Evolutionary conservation across 2,113 vertebrate genomes (phyloP).

Genomic region (Neolamprologus sp.): DNA sequence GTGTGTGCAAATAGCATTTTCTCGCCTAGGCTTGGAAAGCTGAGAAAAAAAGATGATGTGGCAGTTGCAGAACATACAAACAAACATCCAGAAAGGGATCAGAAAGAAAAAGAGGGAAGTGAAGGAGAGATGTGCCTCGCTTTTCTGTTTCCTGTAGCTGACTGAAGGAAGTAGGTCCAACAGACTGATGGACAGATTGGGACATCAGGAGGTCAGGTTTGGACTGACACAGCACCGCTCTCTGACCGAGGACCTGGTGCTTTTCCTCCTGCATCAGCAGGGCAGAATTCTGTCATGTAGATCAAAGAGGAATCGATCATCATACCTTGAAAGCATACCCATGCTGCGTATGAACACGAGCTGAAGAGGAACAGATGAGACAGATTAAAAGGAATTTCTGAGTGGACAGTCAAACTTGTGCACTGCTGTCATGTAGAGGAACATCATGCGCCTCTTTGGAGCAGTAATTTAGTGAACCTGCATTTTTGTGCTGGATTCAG

Average conservation of each 20-base stretch:
- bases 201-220: conserved; percentile 1
- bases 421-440: neutral
- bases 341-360: neutral
- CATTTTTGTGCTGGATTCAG: neutral
- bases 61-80: neutral
- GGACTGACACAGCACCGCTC: neutral
- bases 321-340: neutral
- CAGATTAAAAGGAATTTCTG: conserved; percentile 42
- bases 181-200: neutral
- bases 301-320: conserved; percentile 37
- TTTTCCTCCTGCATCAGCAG: neutral
- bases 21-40: neutral
- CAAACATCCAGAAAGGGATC: neutral
- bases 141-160: neutral
- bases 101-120: neutral
- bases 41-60: neutral
- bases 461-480: neutral
- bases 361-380: neutral
- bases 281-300: neutral
- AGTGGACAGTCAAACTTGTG: conserved; percentile 8
- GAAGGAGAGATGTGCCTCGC: neutral
- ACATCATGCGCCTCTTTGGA: neutral
- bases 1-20: conserved; percentile 2
- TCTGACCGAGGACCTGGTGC: neutral
- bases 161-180: neutral